Base-by-base conservation (phyloP, 2,888 invertebrate genomes). In the Sesia apiformis region DNA sequence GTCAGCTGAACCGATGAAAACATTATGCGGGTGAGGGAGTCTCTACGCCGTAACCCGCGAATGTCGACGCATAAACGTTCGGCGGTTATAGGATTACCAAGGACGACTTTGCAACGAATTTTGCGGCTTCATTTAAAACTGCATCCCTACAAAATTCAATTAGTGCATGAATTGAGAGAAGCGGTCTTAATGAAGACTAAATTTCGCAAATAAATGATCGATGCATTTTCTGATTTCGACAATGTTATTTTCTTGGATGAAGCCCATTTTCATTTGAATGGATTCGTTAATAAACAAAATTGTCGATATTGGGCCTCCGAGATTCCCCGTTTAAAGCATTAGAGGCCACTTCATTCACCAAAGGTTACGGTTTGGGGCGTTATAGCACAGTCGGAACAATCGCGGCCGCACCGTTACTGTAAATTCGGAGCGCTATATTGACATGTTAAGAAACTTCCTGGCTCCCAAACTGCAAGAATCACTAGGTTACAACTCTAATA, bases 241-340 rank as follows among this genome's bases (percentile, higher is more conserved):
- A 64, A 66, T 63, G 61, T 67, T 57, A 61, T 66, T 52, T 59
- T 62, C 51, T 56, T 50, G 38, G 41, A 41, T 41, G 41, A 41
- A 6, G 41, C 41, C 6, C 41, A 41, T 41, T 41, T 41, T 6
- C 6, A 6, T 4, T 41, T 41, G 41, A 41, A 41, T 41, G 41
- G 41, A 4, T 41, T 41, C 4, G 41, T 41, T 41, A 41, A 41
- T 6, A 41, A 41, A 41, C 41, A 41, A 41, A 41, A 41, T 41
- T 41, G 41, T 6, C 41, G 41, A 6, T 5, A 5, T 41, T 41
- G 41, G 41, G 6, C 4, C 41, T 4, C 4, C 41, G 41, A 41
- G 6, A 41, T 57, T 51, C 57, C 56, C 51, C 55, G 53, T 49
- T 54, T 49, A 39, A 54, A 58, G 52, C 59, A 61, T 49, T 49